These are phyloP conservation scores for Phoeniculus purpureus DNA, from an alignment of 2,797 vertebrate genomes.

Conservation along the genomic window DNA sequence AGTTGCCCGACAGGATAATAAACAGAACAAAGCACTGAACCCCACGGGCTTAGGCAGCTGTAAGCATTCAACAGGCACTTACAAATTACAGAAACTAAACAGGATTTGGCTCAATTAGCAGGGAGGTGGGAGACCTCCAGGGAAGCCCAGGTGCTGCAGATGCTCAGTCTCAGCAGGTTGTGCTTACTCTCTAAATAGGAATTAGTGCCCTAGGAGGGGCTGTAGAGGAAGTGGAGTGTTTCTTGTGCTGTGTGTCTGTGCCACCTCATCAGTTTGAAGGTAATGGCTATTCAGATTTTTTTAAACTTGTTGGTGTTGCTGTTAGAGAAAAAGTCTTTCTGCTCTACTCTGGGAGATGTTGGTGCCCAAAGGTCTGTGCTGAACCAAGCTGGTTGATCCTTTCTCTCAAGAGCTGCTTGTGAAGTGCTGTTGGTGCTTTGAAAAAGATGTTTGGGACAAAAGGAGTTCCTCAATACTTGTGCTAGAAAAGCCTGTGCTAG, in stretches of 20 bases:
- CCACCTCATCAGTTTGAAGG: fast-evolving
- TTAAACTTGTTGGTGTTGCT: fast-evolving
- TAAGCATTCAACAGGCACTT: constrained; percentile 24
- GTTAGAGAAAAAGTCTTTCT: neutral
- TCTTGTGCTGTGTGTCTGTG: neutral
- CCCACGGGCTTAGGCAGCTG: constrained; percentile 32
- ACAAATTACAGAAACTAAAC: neutral
- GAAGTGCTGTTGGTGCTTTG: neutral
- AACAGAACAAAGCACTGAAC: neutral
- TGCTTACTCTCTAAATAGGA: neutral
- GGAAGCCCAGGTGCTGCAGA: constrained; percentile 39
- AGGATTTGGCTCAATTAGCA: constrained; percentile 27
- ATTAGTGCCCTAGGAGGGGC: neutral
- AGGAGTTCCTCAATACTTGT: neutral
- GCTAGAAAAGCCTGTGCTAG: neutral
- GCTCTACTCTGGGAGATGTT: neutral
- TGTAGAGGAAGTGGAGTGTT: fast-evolving
- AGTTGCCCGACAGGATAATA: neutral
- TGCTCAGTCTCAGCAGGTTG: neutral
- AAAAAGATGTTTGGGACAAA: neutral
- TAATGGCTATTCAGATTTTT: fast-evolving
- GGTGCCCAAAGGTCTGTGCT: neutral
- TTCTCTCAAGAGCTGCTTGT: neutral
- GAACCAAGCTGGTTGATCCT: neutral
- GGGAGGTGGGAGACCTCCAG: constrained; percentile 17